Base-by-base conservation (phyloP, 2,113 vertebrate species). In the Jacana jacana region DNA sequence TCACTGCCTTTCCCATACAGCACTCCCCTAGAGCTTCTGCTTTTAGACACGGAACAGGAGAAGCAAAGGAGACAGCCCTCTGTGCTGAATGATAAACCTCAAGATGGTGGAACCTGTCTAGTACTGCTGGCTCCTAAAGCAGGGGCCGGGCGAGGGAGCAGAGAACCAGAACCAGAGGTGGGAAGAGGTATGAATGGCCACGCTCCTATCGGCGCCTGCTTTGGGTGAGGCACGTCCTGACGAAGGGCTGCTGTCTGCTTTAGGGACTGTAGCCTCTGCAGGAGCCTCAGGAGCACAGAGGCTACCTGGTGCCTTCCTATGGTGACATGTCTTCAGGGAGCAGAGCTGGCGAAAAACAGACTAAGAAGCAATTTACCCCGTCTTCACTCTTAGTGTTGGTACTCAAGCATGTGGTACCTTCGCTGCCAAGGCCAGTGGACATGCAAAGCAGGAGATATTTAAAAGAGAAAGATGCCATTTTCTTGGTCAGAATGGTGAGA, bases 151-250 rank as follows among this genome's bases (percentile, higher is more conserved):
- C 22, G 17, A 20, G 40, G 48, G 68, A 63, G 28, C 6, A 60
- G 23, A 73, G 81, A 86, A n/a, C 2, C 48, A 17, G 54, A 85
- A 8, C 4, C 69, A 78, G 83, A 71, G 75, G 55, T 79, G 65
- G 78, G 81, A 25, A 54, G 58, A 85, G 79, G 17, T 54, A 10
- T 20, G 42, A 22, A 24, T 0, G 25, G 57, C 65, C 61, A 19
- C 0, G 1, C 42, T 81, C 22, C 1, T 4, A 46, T 19, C 0
- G 3, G 8, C 7, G 7, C 82, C n/a, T 48, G 68, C 86, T 39
- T 39, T 75, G 6, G 64, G 61, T 18, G 24, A 19, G 71, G 17
- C 8, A 7, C 3, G 1, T 33, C 81, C 84, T 25, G 80, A 37
- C 1, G 2, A 55, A 52, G 48, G n/a, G 81, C 54, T 42, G 80